A percentile compares a stretch with the other conserved stretches of the same genome.
These are phyloP conservation scores for Octonoba sinensis DNA, from an alignment of 2,888 invertebrate species.

Conservation along the genomic window DNA sequence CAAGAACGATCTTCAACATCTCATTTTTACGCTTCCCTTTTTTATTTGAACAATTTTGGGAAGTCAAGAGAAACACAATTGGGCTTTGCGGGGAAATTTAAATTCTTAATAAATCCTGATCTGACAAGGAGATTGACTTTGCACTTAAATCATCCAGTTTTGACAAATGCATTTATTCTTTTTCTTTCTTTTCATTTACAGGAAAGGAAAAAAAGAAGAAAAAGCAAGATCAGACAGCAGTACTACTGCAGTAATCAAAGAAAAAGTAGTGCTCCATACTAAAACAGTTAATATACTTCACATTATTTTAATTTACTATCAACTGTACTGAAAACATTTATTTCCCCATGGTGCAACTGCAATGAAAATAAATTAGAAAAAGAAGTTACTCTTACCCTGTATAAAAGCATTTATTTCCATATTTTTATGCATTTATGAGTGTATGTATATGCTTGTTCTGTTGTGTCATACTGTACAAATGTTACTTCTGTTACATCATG, in stretches of 20 bases:
- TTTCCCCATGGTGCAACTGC: constrained; percentile 48
- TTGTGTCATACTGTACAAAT: constrained; percentile 54
- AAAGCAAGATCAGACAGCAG: not conserved
- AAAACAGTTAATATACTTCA: constrained; percentile 13
- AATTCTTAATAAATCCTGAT: too few species aligned
- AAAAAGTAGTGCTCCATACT: constrained; percentile 27
- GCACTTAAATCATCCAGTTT: too few species aligned
- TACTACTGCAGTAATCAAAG: not conserved
- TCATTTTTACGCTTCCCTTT: too few species aligned
- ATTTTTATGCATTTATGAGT: constrained; percentile 48
- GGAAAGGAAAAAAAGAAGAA: not conserved
- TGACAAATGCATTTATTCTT: too few species aligned
- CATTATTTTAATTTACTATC: constrained; percentile 40
- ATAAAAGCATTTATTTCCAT: constrained; percentile 43
- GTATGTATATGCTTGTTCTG: constrained; percentile 36
- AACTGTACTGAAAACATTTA: constrained; percentile 43
- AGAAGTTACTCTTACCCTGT: constrained; percentile 31
- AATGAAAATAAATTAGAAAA: constrained; percentile 52
- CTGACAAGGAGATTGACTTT: too few species aligned
- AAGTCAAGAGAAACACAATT: too few species aligned
- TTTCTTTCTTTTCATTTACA: too few species aligned
- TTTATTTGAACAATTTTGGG: too few species aligned
- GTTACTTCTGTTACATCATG: constrained; percentile 40
- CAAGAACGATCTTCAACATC: too few species aligned
- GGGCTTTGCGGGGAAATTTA: too few species aligned